Evolutionary conservation across 2,888 invertebrate species (phyloP), one percentile per base, ranked within the genome.

Genomic region (Stratiomys singularior): DNA sequence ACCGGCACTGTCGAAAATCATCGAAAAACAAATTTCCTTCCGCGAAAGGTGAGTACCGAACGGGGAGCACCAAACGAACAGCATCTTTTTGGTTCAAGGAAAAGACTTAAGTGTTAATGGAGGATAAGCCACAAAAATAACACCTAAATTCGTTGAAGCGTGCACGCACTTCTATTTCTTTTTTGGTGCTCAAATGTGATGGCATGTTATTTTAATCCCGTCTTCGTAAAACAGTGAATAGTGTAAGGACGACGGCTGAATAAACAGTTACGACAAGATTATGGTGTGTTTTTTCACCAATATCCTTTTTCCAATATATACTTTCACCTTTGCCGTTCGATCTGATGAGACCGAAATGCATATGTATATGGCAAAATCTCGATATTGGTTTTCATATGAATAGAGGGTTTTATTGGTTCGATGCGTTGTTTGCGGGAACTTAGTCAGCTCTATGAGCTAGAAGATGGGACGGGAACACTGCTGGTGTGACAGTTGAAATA

Each of bases 71-170:
- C 46, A 74, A 74, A 60, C 60, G 74, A 74, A 58, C 74, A 74
- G 27, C 52, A 56, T 52, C 74, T 60, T 58, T 74, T 58, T 74
- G 74, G 37, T 37, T 37, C 9, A 9, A 9, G 74, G 60, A 37
- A 60, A 74, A 74, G 74, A 30, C 60, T 74, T 58, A 74, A 74
- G 60, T 74, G 74, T 74, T 74, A 74, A 74, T 74, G 74, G 74
- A 74, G 74, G 74, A 74, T 74, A 74, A 74, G 74, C 74, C 74
- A 58, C 58, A 74, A 74, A 74, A 74, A 74, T 74, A 74, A 74
- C 74, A 74, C 74, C 37, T n/a, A 74, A 74, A 74, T 52, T 74
- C 60, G 74, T 60, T 46, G 60, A 60, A 74, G 60, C 60, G 44
- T 74, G 27, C 47, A 69, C 18, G 30, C 15, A 69, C 21, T 60